These are phyloP conservation scores for Epicauta chinensis DNA, from an alignment of 1,140 invertebrate species.

Conservation along the genomic window DNA sequence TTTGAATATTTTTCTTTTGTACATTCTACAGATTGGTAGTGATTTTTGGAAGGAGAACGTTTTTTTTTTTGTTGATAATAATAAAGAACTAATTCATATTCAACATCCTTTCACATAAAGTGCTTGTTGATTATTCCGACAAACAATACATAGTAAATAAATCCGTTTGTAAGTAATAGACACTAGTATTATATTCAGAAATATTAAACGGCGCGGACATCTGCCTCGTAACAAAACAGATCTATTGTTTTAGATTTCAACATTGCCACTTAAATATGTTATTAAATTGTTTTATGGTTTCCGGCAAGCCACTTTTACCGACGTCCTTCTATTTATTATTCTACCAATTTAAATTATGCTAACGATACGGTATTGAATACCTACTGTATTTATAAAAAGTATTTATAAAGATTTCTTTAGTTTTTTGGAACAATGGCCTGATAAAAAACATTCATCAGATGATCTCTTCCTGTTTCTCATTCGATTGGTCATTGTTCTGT, in stretches of 20 bases:
- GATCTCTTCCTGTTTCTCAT: slow-evolving; percentile 24
- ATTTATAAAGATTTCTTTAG: too few relatives aligned
- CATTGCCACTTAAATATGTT: slow-evolving; percentile 40
- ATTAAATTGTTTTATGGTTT: slow-evolving; percentile 42
- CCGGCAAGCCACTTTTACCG: slow-evolving; percentile 28
- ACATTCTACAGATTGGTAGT: too few relatives aligned
- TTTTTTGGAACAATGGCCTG: slow-evolving; percentile 8
- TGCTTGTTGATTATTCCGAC: slow-evolving; percentile 22
- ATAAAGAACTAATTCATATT: slow-evolving; percentile 18
- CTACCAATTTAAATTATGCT: slow-evolving; percentile 30
- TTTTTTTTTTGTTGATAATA: background rate
- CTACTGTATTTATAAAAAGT: slow-evolving; percentile 11
- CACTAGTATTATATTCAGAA: slow-evolving; percentile 25
- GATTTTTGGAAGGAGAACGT: too few relatives aligned
- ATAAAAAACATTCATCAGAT: background rate
- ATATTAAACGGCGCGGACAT: slow-evolving; percentile 32
- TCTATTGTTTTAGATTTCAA: slow-evolving; percentile 40
- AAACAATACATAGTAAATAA: slow-evolving; percentile 32
- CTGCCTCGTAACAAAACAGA: slow-evolving; percentile 32
- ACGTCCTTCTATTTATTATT: slow-evolving; percentile 21
- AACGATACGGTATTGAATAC: slow-evolving; percentile 31
- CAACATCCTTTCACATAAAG: slow-evolving; percentile 27
- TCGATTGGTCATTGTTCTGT: slow-evolving; percentile 27
- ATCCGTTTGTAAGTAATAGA: slow-evolving; percentile 26
- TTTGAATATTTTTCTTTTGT: too few relatives aligned